phyloP scores from a whole-genome alignment of 2,797 vertebrate species.

The Halcyon leucocephala region DNA sequence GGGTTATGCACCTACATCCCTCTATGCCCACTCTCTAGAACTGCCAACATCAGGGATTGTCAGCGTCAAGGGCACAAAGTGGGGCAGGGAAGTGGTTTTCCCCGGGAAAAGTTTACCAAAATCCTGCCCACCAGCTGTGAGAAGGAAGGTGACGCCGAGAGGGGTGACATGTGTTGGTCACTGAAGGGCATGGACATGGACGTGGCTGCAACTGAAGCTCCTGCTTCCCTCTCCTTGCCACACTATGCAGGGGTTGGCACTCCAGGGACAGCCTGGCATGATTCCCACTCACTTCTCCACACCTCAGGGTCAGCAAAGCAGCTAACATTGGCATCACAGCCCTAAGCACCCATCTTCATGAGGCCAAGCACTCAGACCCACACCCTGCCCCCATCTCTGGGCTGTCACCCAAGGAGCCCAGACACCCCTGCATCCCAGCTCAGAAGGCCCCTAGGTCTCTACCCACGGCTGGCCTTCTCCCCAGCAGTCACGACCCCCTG shows the following conservation, averaged over 20 bases:
- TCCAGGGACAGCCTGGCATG: neutral
- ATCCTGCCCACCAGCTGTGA: neutral
- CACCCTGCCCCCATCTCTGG: neutral
- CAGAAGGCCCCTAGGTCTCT: neutral
- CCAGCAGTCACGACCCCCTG: accelerated
- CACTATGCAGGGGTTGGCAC: accelerated
- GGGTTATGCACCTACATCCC: accelerated
- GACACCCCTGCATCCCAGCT: neutral
- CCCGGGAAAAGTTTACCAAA: neutral
- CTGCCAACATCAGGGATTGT: accelerated
- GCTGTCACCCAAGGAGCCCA: neutral
- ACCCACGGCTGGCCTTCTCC: neutral
- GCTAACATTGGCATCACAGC: accelerated
- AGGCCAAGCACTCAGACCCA: neutral
- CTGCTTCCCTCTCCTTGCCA: neutral
- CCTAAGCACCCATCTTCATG: accelerated
- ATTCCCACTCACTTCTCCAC: neutral
- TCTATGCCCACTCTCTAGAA: accelerated
- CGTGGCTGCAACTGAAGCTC: neutral
- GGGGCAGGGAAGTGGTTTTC: neutral
- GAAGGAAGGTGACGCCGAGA: neutral
- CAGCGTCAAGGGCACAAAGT: accelerated
- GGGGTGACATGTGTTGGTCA: neutral
- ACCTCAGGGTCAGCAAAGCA: neutral
- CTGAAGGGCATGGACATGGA: accelerated